Percentiles rank a stretch among this genome's conserved stretches.
These are phyloP conservation scores for Ichneumoninae sp. DNA, from an alignment of 2,888 invertebrate genomes.

Conservation along the genomic window DNA sequence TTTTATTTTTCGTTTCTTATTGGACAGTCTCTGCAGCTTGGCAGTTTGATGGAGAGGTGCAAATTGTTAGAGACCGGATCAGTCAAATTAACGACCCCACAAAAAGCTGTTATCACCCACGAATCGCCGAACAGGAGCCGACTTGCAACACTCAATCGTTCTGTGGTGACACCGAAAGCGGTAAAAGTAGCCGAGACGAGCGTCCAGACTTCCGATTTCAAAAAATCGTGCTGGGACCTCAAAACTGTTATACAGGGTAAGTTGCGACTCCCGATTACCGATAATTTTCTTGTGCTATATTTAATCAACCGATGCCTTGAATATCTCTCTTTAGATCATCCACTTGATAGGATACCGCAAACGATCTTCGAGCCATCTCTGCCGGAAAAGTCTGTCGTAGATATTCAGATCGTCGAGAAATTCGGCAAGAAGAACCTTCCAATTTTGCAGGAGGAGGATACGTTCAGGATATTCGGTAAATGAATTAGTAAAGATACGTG, in stretches of 20 bases:
- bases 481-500: not conserved
- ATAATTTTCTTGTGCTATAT: not conserved
- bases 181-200: conserved; percentile 70
- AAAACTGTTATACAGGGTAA: conserved; percentile 65
- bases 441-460: conserved; percentile 80
- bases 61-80: conserved; percentile 77
- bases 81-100: conserved; percentile 78
- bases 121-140: conserved; percentile 69
- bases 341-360: conserved; percentile 76
- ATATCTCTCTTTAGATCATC: conserved; percentile 70
- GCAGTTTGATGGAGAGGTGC: conserved; percentile 75
- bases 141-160: conserved; percentile 69
- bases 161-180: conserved; percentile 44
- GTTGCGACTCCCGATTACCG: not conserved
- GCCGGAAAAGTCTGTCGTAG: conserved; percentile 79
- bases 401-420: conserved; percentile 79
- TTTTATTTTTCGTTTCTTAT: not conserved
- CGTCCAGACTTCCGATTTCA: conserved; percentile 68
- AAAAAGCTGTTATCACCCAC: conserved; percentile 59
- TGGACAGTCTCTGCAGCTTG: conserved; percentile 75
- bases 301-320: not conserved
- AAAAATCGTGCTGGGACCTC: conserved; percentile 46
- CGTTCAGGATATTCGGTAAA: conserved; percentile 80
- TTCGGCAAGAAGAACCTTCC: conserved; percentile 80
- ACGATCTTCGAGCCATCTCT: conserved; percentile 75